Conservation (phyloP, 2,888 invertebrate species). For the Herminia tarsipennalis region DNA sequence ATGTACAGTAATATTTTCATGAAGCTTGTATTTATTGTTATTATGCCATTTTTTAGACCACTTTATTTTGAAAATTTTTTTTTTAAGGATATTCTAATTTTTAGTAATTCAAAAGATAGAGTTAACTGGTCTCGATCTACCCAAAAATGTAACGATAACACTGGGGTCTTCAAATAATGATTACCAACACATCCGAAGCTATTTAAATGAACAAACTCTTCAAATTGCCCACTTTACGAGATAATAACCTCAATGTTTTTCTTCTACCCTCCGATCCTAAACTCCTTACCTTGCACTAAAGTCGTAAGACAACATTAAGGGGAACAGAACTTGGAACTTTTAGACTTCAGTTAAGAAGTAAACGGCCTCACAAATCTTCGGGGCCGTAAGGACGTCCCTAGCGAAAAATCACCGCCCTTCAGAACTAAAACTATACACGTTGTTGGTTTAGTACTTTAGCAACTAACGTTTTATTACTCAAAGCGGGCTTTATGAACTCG, state of each 20-base stretch:
- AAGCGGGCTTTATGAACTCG: conserved; percentile 7
- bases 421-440: conserved; percentile 14
- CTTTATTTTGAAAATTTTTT: no score
- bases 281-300: conserved; percentile 8
- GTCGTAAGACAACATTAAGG: conserved; percentile 15
- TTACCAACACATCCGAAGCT: no score
- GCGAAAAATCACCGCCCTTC: conserved; percentile 17
- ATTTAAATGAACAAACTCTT: not conserved
- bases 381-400: conserved; percentile 10
- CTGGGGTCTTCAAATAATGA: no score
- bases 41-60: no score
- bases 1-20: no score
- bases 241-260: conserved; percentile 3
- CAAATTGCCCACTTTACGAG: conserved; percentile 2
- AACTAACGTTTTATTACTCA: conserved; percentile 19
- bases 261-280: not conserved
- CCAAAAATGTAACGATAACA: no score
- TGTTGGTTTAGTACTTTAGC: conserved; percentile 14
- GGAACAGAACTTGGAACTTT: conserved; percentile 13
- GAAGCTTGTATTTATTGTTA: no score
- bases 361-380: conserved; percentile 13
- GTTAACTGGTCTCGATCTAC: no score
- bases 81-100: no score
- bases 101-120: no score
- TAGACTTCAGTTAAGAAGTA: conserved; percentile 4